Conservation (phyloP, 2,888 invertebrate genomes). For the Clunio marinus region DNA sequence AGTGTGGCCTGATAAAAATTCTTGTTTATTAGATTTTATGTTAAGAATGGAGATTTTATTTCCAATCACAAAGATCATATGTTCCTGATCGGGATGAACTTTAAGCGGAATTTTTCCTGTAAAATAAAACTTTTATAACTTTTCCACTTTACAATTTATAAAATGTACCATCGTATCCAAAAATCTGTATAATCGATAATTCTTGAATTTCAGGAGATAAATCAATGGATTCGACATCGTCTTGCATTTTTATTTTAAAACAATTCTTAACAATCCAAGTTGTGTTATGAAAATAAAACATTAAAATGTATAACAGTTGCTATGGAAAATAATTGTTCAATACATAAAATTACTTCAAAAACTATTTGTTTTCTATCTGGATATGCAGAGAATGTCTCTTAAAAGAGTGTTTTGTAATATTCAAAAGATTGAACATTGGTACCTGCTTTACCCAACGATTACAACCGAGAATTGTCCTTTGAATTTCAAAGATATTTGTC, state of each 20-base stretch:
- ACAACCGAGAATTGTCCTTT: too few relatives aligned
- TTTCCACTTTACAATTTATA: background rate
- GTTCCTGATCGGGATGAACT: constrained; percentile 66
- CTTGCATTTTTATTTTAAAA: background rate
- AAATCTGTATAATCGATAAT: constrained; percentile 51
- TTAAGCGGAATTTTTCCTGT: constrained; percentile 43
- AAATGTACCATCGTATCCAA: constrained; percentile 72
- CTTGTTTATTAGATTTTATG: constrained; percentile 65
- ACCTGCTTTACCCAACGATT: too few relatives aligned
- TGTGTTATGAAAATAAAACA: constrained; percentile 26
- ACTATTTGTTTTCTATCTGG: too few relatives aligned
- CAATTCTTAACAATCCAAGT: background rate
- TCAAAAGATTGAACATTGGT: too few relatives aligned
- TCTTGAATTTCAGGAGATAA: background rate
- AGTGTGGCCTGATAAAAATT: constrained; percentile 73
- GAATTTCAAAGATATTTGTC: too few relatives aligned
- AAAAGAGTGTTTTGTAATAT: too few relatives aligned
- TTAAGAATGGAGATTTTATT: constrained; percentile 71
- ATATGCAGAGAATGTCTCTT: too few relatives aligned
- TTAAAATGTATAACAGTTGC: background rate
- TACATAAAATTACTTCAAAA: too few relatives aligned
- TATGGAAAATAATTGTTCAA: too few relatives aligned
- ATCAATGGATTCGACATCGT: background rate
- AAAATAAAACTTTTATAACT: background rate
- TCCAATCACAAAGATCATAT: constrained; percentile 73